A percentile compares a stretch with the other conserved stretches of the same genome.
phyloP scores from a whole-genome alignment of 2,797 vertebrate species.

The Gobionotothen gibberifrons region DNA sequence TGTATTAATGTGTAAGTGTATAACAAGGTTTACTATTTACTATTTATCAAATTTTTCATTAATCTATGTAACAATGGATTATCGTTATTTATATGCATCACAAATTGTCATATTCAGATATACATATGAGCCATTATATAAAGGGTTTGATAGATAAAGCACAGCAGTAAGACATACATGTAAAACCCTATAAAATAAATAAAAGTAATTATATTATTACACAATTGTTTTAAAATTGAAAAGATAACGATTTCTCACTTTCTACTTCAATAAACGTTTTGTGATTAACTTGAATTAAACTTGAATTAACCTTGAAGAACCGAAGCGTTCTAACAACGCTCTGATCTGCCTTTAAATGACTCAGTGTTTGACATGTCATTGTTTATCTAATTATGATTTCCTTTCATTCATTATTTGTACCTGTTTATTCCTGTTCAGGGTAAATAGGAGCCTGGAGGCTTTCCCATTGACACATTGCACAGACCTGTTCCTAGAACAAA shows the following conservation, averaged over 20 bases:
- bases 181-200: neutral
- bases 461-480: conserved; percentile 25
- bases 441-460: conserved; percentile 41
- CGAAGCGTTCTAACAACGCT: conserved; percentile 5
- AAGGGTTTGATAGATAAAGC: neutral
- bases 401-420: conserved; percentile 52
- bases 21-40: neutral
- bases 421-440: conserved; percentile 49
- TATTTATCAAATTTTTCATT: neutral
- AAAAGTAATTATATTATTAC: neutral
- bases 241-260: conserved; percentile 24
- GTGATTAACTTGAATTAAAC: conserved; percentile 42
- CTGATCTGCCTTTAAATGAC: conserved; percentile 31
- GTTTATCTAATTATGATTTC: conserved; percentile 55
- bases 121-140: neutral
- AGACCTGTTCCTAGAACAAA: neutral
- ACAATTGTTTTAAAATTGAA: neutral
- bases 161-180: neutral
- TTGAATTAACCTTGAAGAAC: conserved; percentile 40
- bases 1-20: neutral
- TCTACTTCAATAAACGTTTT: conserved; percentile 17
- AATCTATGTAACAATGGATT: neutral
- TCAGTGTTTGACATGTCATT: conserved; percentile 41
- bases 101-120: neutral
- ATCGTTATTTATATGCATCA: neutral